Conservation (phyloP, 2,113 vertebrate species). For the Ageneiosus marmoratus region DNA sequence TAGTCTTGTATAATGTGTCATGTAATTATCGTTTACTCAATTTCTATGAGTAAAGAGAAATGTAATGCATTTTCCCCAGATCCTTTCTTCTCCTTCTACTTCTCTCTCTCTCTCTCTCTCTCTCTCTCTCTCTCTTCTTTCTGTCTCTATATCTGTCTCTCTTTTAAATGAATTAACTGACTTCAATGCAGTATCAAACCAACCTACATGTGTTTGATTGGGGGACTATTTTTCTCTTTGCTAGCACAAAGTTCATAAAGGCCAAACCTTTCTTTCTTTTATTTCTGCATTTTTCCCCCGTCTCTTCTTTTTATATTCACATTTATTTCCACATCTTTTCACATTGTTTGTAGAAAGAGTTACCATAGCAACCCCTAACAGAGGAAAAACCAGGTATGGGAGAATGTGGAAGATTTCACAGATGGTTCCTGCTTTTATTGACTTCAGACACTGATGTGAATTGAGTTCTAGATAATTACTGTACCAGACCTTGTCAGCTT, state of each 20-base stretch:
- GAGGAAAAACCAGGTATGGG: constrained; percentile 5
- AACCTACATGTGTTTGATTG: neutral
- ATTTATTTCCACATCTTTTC: constrained; percentile 5
- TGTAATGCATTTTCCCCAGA: neutral
- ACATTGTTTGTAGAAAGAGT: constrained; percentile 30
- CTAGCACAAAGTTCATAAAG: neutral
- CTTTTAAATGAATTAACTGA: neutral
- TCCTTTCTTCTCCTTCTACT: neutral
- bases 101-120: neutral
- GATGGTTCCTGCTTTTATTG: constrained; percentile 19
- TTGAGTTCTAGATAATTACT: constrained; percentile 28
- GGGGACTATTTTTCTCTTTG: neutral
- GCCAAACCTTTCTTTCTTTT: neutral
- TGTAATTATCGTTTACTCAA: neutral
- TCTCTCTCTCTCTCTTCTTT: neutral
- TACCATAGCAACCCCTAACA: constrained; percentile 19
- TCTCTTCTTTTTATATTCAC: neutral
- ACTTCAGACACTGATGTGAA: constrained; percentile 12
- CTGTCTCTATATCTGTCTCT: neutral
- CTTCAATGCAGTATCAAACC: neutral
- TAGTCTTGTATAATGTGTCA: neutral
- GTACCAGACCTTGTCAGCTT: constrained; percentile 8
- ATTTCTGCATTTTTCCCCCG: neutral
- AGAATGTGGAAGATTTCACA: neutral
- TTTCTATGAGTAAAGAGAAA: neutral